phyloP scores from a whole-genome alignment of 1,140 invertebrate species.

The Sesamia nonagrioides region DNA sequence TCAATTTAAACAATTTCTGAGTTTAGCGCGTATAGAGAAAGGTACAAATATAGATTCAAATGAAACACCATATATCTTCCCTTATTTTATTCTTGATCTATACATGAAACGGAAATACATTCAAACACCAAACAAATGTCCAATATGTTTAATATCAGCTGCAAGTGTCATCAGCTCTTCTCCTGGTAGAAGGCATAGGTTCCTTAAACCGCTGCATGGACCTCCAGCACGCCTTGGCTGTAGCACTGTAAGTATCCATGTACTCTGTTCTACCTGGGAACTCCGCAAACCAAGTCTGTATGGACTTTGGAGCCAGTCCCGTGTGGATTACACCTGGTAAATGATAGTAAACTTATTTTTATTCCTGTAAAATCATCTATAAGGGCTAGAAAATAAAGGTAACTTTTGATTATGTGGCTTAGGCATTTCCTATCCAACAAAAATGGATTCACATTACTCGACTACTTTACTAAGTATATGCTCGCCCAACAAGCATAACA shows the following conservation, averaged over 20 bases:
- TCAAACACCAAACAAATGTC: conserved; percentile 39
- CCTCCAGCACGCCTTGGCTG: conserved; percentile 88
- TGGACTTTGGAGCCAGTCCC: conserved; percentile 75
- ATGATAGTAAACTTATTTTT: background rate
- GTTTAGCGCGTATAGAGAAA: too few species aligned
- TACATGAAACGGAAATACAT: conserved; percentile 39
- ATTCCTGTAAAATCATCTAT: too few species aligned
- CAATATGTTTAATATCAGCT: conserved; percentile 57
- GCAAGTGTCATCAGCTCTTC: conserved; percentile 85
- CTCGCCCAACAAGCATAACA: too few species aligned
- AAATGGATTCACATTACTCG: too few species aligned
- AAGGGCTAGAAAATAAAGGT: too few species aligned
- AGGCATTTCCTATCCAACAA: too few species aligned
- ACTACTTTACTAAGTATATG: too few species aligned
- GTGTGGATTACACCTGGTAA: conserved; percentile 66
- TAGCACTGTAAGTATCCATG: conserved; percentile 88
- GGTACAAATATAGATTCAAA: background rate
- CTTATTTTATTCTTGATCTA: conserved; percentile 59
- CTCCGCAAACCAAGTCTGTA: conserved; percentile 85
- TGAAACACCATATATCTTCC: conserved; percentile 67
- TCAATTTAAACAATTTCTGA: too few species aligned
- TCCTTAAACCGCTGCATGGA: conserved; percentile 89
- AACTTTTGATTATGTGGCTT: too few species aligned
- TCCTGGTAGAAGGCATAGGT: conserved; percentile 88
- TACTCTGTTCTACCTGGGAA: conserved; percentile 89